Evolutionary conservation across 2,113 vertebrate genomes (phyloP), one percentile per base, ranked within the genome.

Genomic region (Oxyura jamaicensis): DNA sequence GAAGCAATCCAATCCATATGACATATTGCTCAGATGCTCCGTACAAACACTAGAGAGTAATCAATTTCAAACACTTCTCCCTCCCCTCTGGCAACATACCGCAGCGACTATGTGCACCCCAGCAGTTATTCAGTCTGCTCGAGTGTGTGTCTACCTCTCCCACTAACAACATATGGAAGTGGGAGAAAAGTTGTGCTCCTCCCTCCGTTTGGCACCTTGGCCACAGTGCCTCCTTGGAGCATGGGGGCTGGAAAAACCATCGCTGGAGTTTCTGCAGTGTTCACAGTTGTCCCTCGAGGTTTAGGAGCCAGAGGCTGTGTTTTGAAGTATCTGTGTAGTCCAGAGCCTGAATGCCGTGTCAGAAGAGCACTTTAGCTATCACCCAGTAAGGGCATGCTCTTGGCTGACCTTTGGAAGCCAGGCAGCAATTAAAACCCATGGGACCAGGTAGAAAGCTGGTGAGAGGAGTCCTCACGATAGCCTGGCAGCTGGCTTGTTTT

Each of bases 1-100:
- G 62, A 91, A 93, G 84, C 74, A 86, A 68, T 76, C 85, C 88
- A 91, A 41, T 36, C 58, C 12, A 0, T 68, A 56, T 93, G 83
- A 88, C 66, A 42, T n/a, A 55, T 8, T 58, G 66, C 79, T 91
- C 69, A 75, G 74, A 62, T 1, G 2, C 69, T 89, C 83, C 52
- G 5, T 14, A 29, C 74, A 68, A 68, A n/a, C 84, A 35, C 74
- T 53, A 78, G 56, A 85, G 74, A 82, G 68, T 10, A 86, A 93
- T 31, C 58, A 41, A 48, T 39, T 19, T 60, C 59, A 69, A 88
- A 62, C 59, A 69, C 50, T 73, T 83, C 44, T 55, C 50, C 22
- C 71, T 79, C 66, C 72, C 42, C 48, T 60, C 71, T 82, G 81
- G 58, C 50, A 84, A 5, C 46, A 29, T 5, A 44, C 5, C 44